Evolutionary conservation across 1,140 invertebrate genomes (phyloP), one percentile per base, ranked within the genome.

Genomic region (Brachystomella parvula): DNA sequence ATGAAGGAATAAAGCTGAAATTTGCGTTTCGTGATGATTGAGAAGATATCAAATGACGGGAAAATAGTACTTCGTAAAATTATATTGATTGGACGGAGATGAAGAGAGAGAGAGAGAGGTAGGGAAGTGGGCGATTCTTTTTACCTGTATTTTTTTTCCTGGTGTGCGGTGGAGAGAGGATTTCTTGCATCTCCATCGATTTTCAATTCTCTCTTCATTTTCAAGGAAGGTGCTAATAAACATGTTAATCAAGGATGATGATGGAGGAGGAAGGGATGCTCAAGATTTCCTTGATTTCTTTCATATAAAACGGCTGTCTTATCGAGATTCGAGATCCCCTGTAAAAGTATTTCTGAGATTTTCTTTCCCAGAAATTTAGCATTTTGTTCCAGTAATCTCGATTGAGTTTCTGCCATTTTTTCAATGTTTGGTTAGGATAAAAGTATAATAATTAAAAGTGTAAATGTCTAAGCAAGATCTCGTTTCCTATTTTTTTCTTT

Each of bases 171-270:
- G n/a, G n/a, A n/a, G n/a, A n/a, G n/a, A n/a, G n/a, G 39, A 12
- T 44, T 44, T 44, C n/a, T 44, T 44, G 3, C 49, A 26, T 24
- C 24, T 53, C 21, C 6, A 17, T 53, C 6, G 12, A 15, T 53
- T 53, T 53, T 53, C 49, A 26, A 53, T 19, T 15, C 15, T 15
- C 24, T 17, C 12, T 9, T 15, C 6, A 6, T 19, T 24, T 6
- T 53, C n/a, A n/a, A n/a, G n/a, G n/a, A 15, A 6, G 49, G 49
- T 53, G 49, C 49, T 53, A 53, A 53, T 53, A 53, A 53, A 53
- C 49, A 53, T 53, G 49, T 53, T 53, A 53, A 53, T 53, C 49
- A 53, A 24, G 15, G 24, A n/a, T n/a, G n/a, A n/a, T 53, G 12
- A 19, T 26, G 24, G 21, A 15, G 15, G 24, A 24, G 9, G 12